These are phyloP conservation scores for Hystrix cristata DNA, from an alignment of 2,113 vertebrate genomes.

Conservation along the genomic window DNA sequence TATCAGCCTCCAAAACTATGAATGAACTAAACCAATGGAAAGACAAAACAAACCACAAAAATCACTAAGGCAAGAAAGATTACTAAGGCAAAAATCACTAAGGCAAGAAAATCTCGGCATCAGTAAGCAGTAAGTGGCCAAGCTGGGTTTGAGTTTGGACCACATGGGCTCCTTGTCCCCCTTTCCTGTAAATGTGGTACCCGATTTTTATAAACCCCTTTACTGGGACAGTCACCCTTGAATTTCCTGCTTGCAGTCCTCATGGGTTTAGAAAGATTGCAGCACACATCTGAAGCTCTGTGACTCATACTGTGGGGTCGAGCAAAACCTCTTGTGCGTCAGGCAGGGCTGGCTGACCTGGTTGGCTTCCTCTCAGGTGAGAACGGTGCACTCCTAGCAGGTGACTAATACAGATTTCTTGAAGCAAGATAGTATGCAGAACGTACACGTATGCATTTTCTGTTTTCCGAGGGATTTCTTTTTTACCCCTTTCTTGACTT, in stretches of 20 bases:
- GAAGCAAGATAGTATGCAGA: background rate
- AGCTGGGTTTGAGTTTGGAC: no score
- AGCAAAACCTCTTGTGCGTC: background rate
- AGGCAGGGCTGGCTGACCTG: background rate
- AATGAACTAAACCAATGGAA: background rate
- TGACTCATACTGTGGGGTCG: background rate
- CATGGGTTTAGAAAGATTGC: background rate
- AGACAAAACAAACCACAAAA: background rate
- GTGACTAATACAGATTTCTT: background rate
- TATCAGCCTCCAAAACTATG: background rate
- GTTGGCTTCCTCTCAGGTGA: background rate
- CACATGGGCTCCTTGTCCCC: accelerated
- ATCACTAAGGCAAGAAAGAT: background rate
- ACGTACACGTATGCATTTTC: background rate
- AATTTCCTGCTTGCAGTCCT: background rate
- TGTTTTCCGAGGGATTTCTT: background rate
- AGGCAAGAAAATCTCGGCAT: background rate
- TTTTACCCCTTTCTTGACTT: background rate
- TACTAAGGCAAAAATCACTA: background rate
- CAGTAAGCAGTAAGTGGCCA: background rate
- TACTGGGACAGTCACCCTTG: background rate
- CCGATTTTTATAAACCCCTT: background rate
- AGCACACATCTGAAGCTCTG: no score
- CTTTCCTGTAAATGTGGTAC: background rate
- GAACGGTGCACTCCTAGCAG: no score